Conservation (phyloP, 2,113 vertebrate genomes). For the Gobio gobio region DNA sequence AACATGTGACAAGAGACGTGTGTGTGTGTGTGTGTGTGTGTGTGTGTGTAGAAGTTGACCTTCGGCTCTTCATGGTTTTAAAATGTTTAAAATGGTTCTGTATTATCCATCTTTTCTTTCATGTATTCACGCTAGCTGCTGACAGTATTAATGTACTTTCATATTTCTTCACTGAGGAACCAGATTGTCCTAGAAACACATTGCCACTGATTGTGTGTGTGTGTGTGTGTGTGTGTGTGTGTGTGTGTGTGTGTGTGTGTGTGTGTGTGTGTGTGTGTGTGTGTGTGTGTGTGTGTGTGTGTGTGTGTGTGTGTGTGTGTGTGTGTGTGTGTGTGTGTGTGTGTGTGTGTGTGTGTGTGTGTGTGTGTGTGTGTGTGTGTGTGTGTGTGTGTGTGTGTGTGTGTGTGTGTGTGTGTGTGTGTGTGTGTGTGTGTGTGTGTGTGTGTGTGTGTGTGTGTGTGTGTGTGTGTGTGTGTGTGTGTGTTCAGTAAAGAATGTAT, state of each 20-base stretch:
- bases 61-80: conserved; percentile 22
- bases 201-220: conserved; percentile 31
- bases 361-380: conserved; percentile 52
- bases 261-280: conserved; percentile 57
- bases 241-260: conserved; percentile 50
- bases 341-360: conserved; percentile 51
- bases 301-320: conserved; percentile 56
- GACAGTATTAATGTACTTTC: conserved; percentile 57
- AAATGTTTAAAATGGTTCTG: conserved; percentile 42
- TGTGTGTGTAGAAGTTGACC: conserved; percentile 18
- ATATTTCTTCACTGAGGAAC: conserved; percentile 40
- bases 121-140: conserved; percentile 32
- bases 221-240: conserved; percentile 41
- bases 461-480: conserved; percentile 35
- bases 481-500: conserved; percentile 76
- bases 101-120: conserved; percentile 16
- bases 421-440: conserved; percentile 43
- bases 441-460: conserved; percentile 43
- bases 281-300: conserved; percentile 50
- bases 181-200: conserved; percentile 52
- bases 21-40: conserved; percentile 38
- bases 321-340: conserved; percentile 50
- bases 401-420: conserved; percentile 39
- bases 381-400: conserved; percentile 43
- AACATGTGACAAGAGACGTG: conserved; percentile 39